phyloP scores from a whole-genome alignment of 2,113 vertebrate species.

The Oryzias curvinotus region DNA sequence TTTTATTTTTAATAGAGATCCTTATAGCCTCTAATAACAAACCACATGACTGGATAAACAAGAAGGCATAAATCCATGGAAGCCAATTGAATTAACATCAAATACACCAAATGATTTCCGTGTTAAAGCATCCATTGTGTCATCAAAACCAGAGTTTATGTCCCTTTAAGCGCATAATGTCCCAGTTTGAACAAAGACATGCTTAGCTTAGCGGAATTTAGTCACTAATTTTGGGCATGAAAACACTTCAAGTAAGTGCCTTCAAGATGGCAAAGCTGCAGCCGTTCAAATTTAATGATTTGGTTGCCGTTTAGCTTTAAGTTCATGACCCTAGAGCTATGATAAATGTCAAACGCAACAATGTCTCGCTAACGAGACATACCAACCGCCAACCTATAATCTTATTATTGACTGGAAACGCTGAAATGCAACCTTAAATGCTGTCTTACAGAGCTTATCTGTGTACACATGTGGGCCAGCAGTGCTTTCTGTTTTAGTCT shows the following conservation, averaged over 20 bases:
- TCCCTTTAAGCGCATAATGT: slow-evolving; percentile 54
- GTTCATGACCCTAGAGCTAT: slow-evolving; percentile 68
- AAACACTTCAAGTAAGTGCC: slow-evolving; percentile 66
- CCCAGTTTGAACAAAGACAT: slow-evolving; percentile 67
- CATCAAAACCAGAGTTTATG: slow-evolving; percentile 22
- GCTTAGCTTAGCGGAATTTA: slow-evolving; percentile 64
- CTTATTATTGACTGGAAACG: slow-evolving; percentile 63
- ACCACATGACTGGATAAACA: slow-evolving; percentile 44
- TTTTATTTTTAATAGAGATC: background rate
- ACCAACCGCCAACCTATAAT: slow-evolving; percentile 66
- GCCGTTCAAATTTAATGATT: slow-evolving; percentile 69
- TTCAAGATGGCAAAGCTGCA: slow-evolving; percentile 44
- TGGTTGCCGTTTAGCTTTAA: slow-evolving; percentile 55
- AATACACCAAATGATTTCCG: slow-evolving; percentile 50
- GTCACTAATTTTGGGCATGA: slow-evolving; percentile 70
- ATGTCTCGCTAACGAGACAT: slow-evolving; percentile 66
- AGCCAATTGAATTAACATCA: slow-evolving; percentile 54
- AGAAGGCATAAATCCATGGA: slow-evolving; percentile 42
- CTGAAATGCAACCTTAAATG: slow-evolving; percentile 64
- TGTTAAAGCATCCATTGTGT: slow-evolving; percentile 56
- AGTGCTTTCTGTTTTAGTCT: slow-evolving; percentile 19
- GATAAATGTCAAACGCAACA: slow-evolving; percentile 76
- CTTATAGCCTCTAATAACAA: slow-evolving; percentile 23
- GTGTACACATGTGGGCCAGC: slow-evolving; percentile 35
- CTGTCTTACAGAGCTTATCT: slow-evolving; percentile 31